These are phyloP conservation scores for Hemiscyllium ocellatum DNA, from an alignment of 2,113 vertebrate genomes.

Conservation along the genomic window DNA sequence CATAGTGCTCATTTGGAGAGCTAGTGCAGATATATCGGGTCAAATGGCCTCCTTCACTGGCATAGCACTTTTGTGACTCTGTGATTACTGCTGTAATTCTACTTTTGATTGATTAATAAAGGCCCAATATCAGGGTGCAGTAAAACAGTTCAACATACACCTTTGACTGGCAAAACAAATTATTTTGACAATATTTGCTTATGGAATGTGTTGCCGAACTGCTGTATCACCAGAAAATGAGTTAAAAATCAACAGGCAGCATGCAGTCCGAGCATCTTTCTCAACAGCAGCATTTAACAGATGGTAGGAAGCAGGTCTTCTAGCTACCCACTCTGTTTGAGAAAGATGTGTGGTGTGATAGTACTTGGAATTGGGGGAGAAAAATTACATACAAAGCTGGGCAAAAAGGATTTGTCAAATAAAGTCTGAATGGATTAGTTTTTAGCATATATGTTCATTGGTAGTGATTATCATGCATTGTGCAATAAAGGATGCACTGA, in stretches of 20 bases:
- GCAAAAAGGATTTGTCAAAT: neutral
- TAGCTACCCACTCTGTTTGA: neutral
- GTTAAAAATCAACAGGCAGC: neutral
- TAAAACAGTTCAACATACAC: neutral
- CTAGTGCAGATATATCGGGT: too few species aligned
- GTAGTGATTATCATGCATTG: neutral
- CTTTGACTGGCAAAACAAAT: neutral
- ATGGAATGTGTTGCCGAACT: neutral
- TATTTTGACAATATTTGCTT: neutral
- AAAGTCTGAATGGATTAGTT: neutral
- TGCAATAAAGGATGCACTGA: neutral
- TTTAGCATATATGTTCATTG: neutral
- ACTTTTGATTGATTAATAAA: neutral
- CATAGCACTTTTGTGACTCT: too few species aligned
- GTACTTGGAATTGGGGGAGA: neutral
- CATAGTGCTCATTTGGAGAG: too few species aligned
- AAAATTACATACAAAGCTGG: neutral
- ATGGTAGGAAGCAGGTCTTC: neutral
- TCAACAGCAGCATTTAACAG: neutral
- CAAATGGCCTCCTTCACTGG: too few species aligned
- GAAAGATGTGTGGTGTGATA: neutral
- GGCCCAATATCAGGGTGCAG: neutral
- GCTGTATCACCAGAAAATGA: neutral
- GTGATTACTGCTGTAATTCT: neutral
- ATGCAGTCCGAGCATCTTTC: neutral